These are phyloP conservation scores for Mola mola DNA, from an alignment of 2,113 vertebrate genomes.

Conservation along the genomic window DNA sequence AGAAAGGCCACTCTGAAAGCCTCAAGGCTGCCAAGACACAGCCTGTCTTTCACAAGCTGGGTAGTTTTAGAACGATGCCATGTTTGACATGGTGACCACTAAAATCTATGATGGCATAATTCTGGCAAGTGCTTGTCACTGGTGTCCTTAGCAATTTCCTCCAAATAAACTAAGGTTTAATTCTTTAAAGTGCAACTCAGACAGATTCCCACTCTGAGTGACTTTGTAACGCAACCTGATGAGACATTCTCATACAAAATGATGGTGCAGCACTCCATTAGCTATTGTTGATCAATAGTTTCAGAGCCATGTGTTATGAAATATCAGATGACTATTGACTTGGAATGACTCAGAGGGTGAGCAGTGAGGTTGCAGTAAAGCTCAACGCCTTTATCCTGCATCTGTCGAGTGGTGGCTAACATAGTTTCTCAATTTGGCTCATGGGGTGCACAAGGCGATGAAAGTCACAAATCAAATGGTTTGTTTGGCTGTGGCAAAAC, in stretches of 20 bases:
- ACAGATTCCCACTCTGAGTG: background rate
- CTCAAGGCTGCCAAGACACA: constrained; percentile 61
- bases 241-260: background rate
- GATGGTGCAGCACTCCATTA: constrained; percentile 39
- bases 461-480: constrained; percentile 67
- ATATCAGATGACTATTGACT: constrained; percentile 48
- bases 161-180: constrained; percentile 13
- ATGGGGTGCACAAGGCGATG: constrained; percentile 52
- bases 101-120: constrained; percentile 34
- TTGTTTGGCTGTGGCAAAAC: constrained; percentile 17
- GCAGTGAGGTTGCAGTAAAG: constrained; percentile 33
- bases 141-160: constrained; percentile 38
- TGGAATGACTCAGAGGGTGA: constrained; percentile 33
- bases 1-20: constrained; percentile 70
- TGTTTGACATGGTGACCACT: constrained; percentile 47
- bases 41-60: constrained; percentile 66
- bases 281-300: constrained; percentile 41
- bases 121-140: constrained; percentile 5
- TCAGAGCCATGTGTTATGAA: constrained; percentile 14
- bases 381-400: constrained; percentile 36
- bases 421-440: constrained; percentile 39
- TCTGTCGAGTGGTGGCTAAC: constrained; percentile 39
- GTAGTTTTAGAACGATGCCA: constrained; percentile 43
- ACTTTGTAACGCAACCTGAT: constrained; percentile 30
- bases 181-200: constrained; percentile 3